Evolutionary conservation across 2,113 vertebrate genomes (phyloP).

Genomic region (Syngnathus typhle): DNA sequence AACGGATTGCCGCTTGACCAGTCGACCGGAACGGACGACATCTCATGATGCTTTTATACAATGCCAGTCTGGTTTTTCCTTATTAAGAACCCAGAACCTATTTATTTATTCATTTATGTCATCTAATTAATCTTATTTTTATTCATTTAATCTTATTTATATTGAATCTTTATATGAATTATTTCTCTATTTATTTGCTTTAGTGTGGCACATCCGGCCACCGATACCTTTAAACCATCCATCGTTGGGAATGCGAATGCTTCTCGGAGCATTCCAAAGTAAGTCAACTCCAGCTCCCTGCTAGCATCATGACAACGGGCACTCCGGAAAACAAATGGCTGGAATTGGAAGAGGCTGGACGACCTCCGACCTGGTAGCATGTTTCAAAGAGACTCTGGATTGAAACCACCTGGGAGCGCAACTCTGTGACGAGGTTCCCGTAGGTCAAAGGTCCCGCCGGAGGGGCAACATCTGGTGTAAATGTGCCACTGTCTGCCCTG

Average conservation of each 20-base stretch:
- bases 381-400: not conserved
- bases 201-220: not conserved
- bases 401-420: not conserved
- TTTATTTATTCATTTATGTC: too few relatives aligned
- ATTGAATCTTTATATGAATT: too few relatives aligned
- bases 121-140: too few relatives aligned
- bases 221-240: not conserved
- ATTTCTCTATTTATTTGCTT: too few relatives aligned
- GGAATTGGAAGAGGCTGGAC: not conserved
- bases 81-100: too few relatives aligned
- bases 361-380: not conserved
- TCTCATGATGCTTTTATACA: too few relatives aligned
- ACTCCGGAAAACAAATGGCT: not conserved
- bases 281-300: not conserved
- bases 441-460: not conserved
- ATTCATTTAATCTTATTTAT: too few relatives aligned
- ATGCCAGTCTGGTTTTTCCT: too few relatives aligned
- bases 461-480: conserved; percentile 1
- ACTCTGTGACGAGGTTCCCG: not conserved
- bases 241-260: not conserved
- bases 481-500: not conserved
- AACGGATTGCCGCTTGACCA: not conserved
- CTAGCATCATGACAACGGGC: not conserved
- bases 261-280: not conserved
- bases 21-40: too few relatives aligned